Evolutionary conservation across 2,113 vertebrate species (phyloP).

Genomic region (Castor canadensis): DNA sequence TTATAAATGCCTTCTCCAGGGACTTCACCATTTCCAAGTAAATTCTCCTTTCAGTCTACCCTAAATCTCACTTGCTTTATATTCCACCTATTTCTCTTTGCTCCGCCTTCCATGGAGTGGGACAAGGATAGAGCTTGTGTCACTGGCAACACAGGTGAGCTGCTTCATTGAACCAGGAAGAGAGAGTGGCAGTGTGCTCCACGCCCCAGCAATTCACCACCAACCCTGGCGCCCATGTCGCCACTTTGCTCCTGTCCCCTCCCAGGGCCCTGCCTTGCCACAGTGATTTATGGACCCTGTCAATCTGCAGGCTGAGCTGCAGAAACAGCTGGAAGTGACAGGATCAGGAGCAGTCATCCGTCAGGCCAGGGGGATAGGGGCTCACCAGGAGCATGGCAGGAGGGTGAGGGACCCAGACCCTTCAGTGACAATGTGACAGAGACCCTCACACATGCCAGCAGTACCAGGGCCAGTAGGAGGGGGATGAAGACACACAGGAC

Average conservation of each 20-base stretch:
- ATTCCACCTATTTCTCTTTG: not conserved
- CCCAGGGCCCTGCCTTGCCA: not conserved
- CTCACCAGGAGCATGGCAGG: not conserved
- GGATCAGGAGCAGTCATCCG: slow-evolving; percentile 56
- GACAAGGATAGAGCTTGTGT: not conserved
- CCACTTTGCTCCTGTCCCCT: not conserved
- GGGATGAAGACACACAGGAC: not conserved
- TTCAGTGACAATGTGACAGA: not conserved
- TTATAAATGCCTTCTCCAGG: not conserved
- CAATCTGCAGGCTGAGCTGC: slow-evolving; percentile 62
- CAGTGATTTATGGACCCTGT: slow-evolving; percentile 81
- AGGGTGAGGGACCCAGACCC: not conserved
- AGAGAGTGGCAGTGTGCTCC: fast-evolving
- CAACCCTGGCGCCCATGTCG: not conserved
- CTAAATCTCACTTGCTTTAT: not conserved
- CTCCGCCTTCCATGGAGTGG: not conserved
- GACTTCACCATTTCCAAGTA: not conserved
- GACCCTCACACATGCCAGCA: fast-evolving
- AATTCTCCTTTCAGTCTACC: not conserved
- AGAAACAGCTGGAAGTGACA: slow-evolving; percentile 58
- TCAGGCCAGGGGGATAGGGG: not conserved
- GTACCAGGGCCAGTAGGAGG: not conserved
- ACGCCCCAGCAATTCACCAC: not conserved
- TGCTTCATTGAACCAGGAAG: not conserved
- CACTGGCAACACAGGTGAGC: fast-evolving